Evolutionary conservation across 2,888 invertebrate genomes (phyloP), one percentile per base, ranked within the genome.

Genomic region (Trissolcus brochymenae): DNA sequence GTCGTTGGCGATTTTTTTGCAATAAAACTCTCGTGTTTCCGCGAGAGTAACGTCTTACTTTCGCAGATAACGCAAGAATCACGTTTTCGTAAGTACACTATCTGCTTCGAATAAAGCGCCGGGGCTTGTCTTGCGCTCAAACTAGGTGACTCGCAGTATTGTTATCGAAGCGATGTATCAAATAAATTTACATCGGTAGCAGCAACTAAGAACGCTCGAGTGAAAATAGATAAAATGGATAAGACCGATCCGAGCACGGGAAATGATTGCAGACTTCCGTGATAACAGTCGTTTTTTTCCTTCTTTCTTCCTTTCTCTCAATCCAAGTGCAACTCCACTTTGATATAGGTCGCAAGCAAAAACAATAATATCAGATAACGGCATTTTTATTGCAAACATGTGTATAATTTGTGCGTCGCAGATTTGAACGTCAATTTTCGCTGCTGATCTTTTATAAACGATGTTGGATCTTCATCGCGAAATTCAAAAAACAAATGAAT

Each of bases 61-160:
- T 35, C 9, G 35, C 59, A 80, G 82, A 83, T 81, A 82, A 76
- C 79, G 81, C 81, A 81, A 82, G 79, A 80, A 81, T 79, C 79
- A 81, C 76, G 81, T 82, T 81, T 78, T 79, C 79, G 78, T 79
- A 76, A 76, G 78, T 80, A 76, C 35, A 35, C 81, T 79, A 80
- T 82, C 79, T 81, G 62, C 54, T 61, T 54, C 77, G 68, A 78
- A 76, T 76, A 76, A 78, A 78, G 77, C 74, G 76, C 55, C 78
- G 76, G 17, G 70, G 46, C 46, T 50, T 25, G 41, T 72, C 68
- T 61, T 67, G 78, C 2, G n/a, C 70, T 78, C 71, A 71, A 81
- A 82, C 75, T 72, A 68, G 78, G 78, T 74, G 80, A 82, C 77
- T 81, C 80, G 77, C 60, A 75, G 76, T 59, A 57, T 74, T 79